Evolutionary conservation across 2,888 invertebrate species (phyloP), one percentile per base, ranked within the genome.

Genomic region (Agonopterix arenella): DNA sequence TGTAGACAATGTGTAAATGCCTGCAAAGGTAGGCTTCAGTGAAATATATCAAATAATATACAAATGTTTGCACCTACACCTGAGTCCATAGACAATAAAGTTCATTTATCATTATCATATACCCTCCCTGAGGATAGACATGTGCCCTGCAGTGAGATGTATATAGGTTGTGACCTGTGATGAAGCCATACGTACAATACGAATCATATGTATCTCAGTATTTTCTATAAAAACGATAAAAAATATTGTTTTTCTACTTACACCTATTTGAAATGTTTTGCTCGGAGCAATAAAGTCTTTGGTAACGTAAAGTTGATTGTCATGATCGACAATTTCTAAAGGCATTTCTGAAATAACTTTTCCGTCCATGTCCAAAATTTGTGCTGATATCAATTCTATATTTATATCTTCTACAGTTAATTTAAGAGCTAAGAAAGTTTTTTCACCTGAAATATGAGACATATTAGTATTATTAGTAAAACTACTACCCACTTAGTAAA

Each of bases 211-310:
- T 18, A 18, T 18, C 18, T 18, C 18, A 3, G 18, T 18, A 18
- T 18, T 18, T 18, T 18, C 2, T 1, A 18, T 4, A 2, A 18
- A 18, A 18, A 18, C 18, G 18, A 3, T 18, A 18, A 5, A 28
- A 28, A 28, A 28, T 28, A 5, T 1, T 28, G 5, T 28, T 5
- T 28, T 46, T 42, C 5, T 43, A 64, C 74, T 71, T 60, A 79
- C 84, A 42, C 59, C 62, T 44, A 83, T 62, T 59, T 61, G 68
- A 49, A 84, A 83, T 47, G 59, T 55, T 1, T 53, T 49, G 8
- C 54, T 57, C 1, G 80, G 82, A 0, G 74, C 59, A 9, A 58
- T 38, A 38, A 73, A 62, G 1, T 56, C 10, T 5, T 37, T 51
- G 0, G 77, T 68, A 0, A 62, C 37, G 49, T 79, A 83, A n/a